Evolutionary conservation across 2,113 vertebrate genomes (phyloP), one percentile per base, ranked within the genome.

Genomic region (Riparia riparia): DNA sequence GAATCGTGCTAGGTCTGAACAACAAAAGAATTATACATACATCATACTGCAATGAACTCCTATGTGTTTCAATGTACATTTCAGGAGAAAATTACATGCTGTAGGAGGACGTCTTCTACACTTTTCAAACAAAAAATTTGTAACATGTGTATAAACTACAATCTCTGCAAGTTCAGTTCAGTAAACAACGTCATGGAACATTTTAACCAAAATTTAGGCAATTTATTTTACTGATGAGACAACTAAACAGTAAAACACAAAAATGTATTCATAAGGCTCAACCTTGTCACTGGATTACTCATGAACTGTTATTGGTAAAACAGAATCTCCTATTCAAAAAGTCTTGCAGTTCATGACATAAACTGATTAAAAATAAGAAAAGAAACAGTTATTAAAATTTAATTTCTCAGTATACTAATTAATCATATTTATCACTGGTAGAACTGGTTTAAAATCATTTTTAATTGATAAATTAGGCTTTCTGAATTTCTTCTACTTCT

Each of bases 301-400:
- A 50, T 82, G 69, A 96, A 95, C 32, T 91, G 47, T 85, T 96
- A 91, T 50, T 89, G 89, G 85, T 93, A 90, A 95, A 96, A 87
- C 54, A 94, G 64, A 96, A 74, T 64, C 21, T 97, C 47, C 37
- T 93, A 93, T 93, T 94, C 72, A 96, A 93, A 90, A 69, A 83
- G 22, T 17, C 72, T 91, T 93, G 32, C 69, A 89, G 79, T 69
- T 94, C 92, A 92, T 94, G 45, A 88, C 72, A 93, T 88, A 89
- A 97, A 95, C 44, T 94, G 84, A 96, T 96, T 95, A 92, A 95
- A 98, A 96, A 80, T 74, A 96, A 97, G 60, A 88, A 92, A 96
- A 84, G 1, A 89, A 96, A 82, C 53, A 72, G 90, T 86, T 95
- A 89, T 60, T 51, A 78, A 28, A 29, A 50, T 41, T 95, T 93